These are phyloP conservation scores for Poeciliopsis infans DNA, from an alignment of 2,797 vertebrate species.

Conservation along the genomic window DNA sequence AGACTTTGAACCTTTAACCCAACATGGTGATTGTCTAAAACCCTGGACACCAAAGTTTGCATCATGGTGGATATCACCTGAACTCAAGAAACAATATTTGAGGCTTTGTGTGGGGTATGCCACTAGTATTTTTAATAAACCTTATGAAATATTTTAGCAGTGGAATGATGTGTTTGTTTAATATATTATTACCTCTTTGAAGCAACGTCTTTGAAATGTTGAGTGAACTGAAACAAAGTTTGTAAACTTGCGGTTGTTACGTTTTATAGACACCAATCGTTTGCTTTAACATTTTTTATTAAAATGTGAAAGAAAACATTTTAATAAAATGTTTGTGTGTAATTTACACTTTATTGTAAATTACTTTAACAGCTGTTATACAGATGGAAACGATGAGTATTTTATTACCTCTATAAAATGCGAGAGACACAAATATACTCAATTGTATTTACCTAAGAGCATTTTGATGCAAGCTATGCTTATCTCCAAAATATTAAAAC, in stretches of 20 bases:
- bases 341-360: no score
- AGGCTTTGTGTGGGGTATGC: neutral
- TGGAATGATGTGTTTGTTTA: neutral
- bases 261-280: conserved; percentile 2
- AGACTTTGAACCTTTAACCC: neutral
- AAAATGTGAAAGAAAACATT: no score
- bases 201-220: neutral
- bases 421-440: neutral
- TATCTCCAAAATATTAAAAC: neutral
- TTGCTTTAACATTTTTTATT: neutral
- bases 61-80: neutral
- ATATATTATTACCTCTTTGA: neutral
- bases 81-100: neutral
- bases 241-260: conserved; percentile 9
- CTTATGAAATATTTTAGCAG: neutral
- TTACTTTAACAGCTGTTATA: no score
- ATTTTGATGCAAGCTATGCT: neutral
- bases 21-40: neutral
- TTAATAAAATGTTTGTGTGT: no score
- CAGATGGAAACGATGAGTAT: no score
- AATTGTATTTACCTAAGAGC: neutral
- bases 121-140: neutral
- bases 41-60: neutral
- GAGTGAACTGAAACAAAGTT: neutral
- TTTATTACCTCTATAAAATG: neutral